These are phyloP conservation scores for Pollicipes pollicipes DNA, from an alignment of 1,140 invertebrate genomes.

Conservation along the genomic window DNA sequence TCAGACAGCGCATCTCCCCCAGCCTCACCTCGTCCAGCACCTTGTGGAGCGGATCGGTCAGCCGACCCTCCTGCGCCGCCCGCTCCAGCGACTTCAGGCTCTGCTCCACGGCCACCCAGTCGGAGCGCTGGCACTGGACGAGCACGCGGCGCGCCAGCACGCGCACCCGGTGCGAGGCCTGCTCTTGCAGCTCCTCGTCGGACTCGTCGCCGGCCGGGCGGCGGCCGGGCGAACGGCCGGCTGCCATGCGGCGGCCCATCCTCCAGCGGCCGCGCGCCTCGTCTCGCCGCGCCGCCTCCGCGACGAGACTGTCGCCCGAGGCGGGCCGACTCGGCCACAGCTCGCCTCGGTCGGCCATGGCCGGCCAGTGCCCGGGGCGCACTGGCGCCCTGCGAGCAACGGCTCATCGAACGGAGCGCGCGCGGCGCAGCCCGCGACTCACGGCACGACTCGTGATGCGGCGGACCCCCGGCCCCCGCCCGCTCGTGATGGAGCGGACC, in stretches of 20 bases:
- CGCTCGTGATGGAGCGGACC: no score
- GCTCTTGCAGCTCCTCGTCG: background rate
- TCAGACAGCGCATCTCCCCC: no score
- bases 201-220: background rate
- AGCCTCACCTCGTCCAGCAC: slow-evolving; percentile 6
- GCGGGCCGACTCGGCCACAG: background rate
- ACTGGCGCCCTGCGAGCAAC: no score
- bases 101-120: slow-evolving; percentile 74
- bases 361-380: no score
- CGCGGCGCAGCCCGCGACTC: no score
- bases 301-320: background rate
- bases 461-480: no score
- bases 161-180: background rate
- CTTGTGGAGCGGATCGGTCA: slow-evolving; percentile 36
- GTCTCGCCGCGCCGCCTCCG: background rate
- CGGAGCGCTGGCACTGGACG: slow-evolving; percentile 56
- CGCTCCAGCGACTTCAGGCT: slow-evolving; percentile 68
- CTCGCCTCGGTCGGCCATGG: no score
- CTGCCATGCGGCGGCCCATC: background rate
- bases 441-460: no score
- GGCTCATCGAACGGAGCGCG: no score
- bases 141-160: slow-evolving; percentile 33
- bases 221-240: background rate
- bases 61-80: slow-evolving; percentile 41
- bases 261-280: background rate